Evolutionary conservation across 2,113 vertebrate species (phyloP).

Genomic region (Notothenia rossii): DNA sequence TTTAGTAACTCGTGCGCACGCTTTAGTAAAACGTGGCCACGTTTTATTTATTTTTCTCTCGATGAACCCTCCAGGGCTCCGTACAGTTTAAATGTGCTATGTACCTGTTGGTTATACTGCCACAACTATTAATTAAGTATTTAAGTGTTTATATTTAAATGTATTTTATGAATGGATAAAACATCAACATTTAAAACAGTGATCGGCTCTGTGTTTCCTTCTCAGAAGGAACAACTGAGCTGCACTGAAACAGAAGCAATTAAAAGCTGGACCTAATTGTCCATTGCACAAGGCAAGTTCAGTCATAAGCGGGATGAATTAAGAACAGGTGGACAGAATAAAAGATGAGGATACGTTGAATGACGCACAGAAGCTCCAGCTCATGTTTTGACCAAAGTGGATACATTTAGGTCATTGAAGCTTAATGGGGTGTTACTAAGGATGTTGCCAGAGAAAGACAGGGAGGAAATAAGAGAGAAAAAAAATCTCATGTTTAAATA

Average conservation of each 20-base stretch:
- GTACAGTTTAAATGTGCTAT: too few relatives aligned
- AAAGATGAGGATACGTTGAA: slow-evolving; percentile 8
- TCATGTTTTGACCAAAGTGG: slow-evolving; percentile 25
- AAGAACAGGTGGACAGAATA: slow-evolving; percentile 18
- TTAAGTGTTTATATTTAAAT: background rate
- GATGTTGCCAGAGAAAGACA: slow-evolving; percentile 8
- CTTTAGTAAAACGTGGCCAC: too few relatives aligned
- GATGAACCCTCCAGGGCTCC: too few relatives aligned
- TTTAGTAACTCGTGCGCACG: too few relatives aligned
- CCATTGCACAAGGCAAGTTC: slow-evolving; percentile 13
- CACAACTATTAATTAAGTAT: background rate
- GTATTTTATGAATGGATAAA: background rate
- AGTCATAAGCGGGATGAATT: slow-evolving; percentile 37
- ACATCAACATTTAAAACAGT: slow-evolving; percentile 6
- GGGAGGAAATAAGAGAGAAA: slow-evolving; percentile 1
- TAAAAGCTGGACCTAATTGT: background rate
- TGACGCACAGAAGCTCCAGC: background rate
- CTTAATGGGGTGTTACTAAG: slow-evolving; percentile 57
- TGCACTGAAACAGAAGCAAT: background rate
- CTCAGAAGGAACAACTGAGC: background rate
- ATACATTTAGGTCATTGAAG: slow-evolving; percentile 44
- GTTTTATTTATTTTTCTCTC: too few relatives aligned
- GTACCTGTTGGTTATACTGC: too few relatives aligned
- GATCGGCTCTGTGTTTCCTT: background rate
- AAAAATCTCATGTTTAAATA: slow-evolving; percentile 18